These are phyloP conservation scores for Austrofundulus limnaeus DNA, from an alignment of 2,113 vertebrate genomes.

Conservation along the genomic window DNA sequence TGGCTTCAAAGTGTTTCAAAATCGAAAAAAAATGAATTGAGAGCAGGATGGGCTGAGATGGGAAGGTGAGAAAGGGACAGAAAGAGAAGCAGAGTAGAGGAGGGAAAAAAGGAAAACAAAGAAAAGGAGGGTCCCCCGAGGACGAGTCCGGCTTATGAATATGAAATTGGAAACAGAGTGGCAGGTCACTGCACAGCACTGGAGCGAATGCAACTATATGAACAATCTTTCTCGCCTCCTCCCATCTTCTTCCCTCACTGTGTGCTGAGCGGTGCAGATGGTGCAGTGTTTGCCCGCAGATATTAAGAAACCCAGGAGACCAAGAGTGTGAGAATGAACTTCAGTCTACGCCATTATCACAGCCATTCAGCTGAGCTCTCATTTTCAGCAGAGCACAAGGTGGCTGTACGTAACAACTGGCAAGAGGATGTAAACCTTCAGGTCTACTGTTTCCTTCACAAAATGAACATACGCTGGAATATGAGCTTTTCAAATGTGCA, in stretches of 20 bases:
- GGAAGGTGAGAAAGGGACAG: slow-evolving; percentile 31
- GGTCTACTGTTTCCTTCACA: slow-evolving; percentile 41
- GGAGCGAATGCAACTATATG: slow-evolving; percentile 54
- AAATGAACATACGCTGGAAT: slow-evolving; percentile 43
- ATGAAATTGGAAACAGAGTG: slow-evolving; percentile 65
- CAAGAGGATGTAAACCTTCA: slow-evolving; percentile 38
- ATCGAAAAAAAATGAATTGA: slow-evolving; percentile 71
- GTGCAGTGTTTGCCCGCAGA: slow-evolving; percentile 73
- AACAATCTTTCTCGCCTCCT: slow-evolving; percentile 31
- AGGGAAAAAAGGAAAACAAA: slow-evolving; percentile 41
- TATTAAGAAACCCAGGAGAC: slow-evolving; percentile 75
- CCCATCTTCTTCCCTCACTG: slow-evolving; percentile 26
- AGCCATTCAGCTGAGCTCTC: slow-evolving; percentile 37
- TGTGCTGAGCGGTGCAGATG: slow-evolving; percentile 72
- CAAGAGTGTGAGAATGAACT: slow-evolving; percentile 44
- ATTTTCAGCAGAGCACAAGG: slow-evolving; percentile 25
- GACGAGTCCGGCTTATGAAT: slow-evolving; percentile 70
- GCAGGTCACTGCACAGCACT: slow-evolving; percentile 63
- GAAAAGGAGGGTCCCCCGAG: slow-evolving; percentile 46
- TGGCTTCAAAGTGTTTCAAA: slow-evolving; percentile 71
- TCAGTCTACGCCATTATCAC: slow-evolving; percentile 44
- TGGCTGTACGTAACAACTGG: slow-evolving; percentile 34
- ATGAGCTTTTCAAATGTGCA: slow-evolving; percentile 19
- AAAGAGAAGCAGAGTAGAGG: slow-evolving; percentile 28
- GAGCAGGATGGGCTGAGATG: slow-evolving; percentile 57